These are phyloP conservation scores for Xyrichtys novacula DNA, from an alignment of 2,797 vertebrate species.

Conservation along the genomic window DNA sequence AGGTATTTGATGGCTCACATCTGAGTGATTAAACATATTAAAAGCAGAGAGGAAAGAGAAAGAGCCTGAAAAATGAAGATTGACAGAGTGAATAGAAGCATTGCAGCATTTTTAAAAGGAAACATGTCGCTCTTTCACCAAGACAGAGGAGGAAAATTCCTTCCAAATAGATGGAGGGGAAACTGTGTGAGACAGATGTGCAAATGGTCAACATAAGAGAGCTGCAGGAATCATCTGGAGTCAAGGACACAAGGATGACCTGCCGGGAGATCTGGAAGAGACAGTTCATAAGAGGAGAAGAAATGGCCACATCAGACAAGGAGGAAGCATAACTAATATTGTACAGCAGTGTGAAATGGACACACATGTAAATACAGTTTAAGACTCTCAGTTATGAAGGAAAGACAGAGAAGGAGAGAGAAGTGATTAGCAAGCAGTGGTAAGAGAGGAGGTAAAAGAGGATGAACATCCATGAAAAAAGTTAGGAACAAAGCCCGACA, in stretches of 20 bases:
- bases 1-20: constrained; percentile 5
- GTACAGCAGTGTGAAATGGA: not conserved
- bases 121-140: constrained; percentile 29
- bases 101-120: constrained; percentile 7
- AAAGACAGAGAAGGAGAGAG: not conserved
- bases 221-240: constrained; percentile 44
- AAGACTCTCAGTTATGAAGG: not conserved
- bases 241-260: constrained; percentile 24
- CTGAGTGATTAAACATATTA: not conserved
- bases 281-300: constrained; percentile 15
- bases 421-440: too few relatives aligned
- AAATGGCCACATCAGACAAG: not conserved
- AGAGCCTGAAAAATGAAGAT: constrained; percentile 26
- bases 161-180: constrained; percentile 13
- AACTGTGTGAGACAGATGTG: constrained; percentile 59
- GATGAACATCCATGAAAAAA: not conserved
- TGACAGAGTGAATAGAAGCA: constrained; percentile 38
- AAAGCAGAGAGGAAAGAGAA: constrained; percentile 3
- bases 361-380: not conserved
- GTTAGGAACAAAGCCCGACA: not conserved
- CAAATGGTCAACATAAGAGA: constrained; percentile 47
- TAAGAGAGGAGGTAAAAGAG: not conserved
- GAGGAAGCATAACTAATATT: not conserved
- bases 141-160: constrained; percentile 18
- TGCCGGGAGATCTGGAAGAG: constrained; percentile 16